phyloP scores from a whole-genome alignment of 2,797 vertebrate genomes.

The Tenualosa ilisha region DNA sequence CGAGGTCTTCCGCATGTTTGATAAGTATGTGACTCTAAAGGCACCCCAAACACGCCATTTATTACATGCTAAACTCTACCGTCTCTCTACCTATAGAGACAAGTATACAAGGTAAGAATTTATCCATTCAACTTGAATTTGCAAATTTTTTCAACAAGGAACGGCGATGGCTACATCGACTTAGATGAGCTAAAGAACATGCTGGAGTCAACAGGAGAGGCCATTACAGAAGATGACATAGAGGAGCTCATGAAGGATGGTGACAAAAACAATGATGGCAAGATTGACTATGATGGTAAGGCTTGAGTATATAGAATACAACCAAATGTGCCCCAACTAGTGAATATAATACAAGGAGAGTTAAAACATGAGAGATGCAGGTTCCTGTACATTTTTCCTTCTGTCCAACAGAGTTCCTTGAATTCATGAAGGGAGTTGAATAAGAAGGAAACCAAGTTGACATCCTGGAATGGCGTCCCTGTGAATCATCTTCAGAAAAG shows the following conservation, averaged over 20 bases:
- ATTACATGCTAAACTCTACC: neutral
- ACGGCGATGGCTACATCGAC: constrained; percentile 81
- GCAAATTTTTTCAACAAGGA: constrained; percentile 58
- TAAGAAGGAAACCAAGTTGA: constrained; percentile 53
- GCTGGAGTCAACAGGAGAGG: constrained; percentile 77
- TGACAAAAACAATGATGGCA: constrained; percentile 82
- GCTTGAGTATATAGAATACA: neutral
- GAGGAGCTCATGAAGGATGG: constrained; percentile 83
- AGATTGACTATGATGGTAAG: constrained; percentile 81
- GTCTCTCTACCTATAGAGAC: neutral
- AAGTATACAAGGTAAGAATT: neutral
- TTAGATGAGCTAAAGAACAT: constrained; percentile 78
- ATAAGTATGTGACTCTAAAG: constrained; percentile 65
- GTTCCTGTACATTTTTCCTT: neutral
- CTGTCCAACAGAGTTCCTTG: constrained; percentile 75
- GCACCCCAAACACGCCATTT: neutral
- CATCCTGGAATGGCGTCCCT: neutral
- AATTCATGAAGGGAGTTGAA: constrained; percentile 84
- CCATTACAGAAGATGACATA: constrained; percentile 81
- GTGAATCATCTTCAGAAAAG: neutral
- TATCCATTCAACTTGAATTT: neutral
- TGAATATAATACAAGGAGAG: neutral
- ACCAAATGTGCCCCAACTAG: neutral
- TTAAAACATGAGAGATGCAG: neutral
- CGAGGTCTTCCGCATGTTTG: constrained; percentile 98